A percentile compares a stretch with the other conserved stretches of the same genome.
These are phyloP conservation scores for Recurvirostra avosetta DNA, from an alignment of 2,113 vertebrate genomes.

Conservation along the genomic window DNA sequence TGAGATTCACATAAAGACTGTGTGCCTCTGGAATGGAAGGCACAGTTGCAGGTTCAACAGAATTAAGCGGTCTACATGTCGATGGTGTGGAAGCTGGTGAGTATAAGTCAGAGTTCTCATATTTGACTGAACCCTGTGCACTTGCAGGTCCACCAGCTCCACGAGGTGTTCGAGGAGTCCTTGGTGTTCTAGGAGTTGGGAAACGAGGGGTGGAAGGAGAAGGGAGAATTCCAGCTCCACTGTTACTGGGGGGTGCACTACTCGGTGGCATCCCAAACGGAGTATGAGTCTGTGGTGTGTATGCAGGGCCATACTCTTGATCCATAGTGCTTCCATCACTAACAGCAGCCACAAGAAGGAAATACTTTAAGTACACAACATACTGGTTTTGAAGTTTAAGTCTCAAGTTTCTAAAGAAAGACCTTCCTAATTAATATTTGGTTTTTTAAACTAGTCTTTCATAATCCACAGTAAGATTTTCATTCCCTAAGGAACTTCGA, in stretches of 20 bases:
- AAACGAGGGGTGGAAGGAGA: slow-evolving; percentile 96
- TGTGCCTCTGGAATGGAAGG: slow-evolving; percentile 96
- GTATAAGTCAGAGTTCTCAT: slow-evolving; percentile 95
- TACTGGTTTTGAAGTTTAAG: background rate
- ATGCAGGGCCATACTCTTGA: slow-evolving; percentile 91
- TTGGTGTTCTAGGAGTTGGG: slow-evolving; percentile 91
- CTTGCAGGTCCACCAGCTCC: slow-evolving; percentile 89
- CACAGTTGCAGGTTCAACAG: slow-evolving; percentile 94
- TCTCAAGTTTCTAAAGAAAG: background rate
- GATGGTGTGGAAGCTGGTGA: slow-evolving; percentile 96
- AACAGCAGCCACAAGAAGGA: slow-evolving; percentile 31
- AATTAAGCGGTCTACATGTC: slow-evolving; percentile 93
- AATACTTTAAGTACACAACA: background rate
- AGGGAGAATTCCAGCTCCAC: slow-evolving; percentile 90
- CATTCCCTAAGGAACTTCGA: slow-evolving; percentile 8
- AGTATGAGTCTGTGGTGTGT: slow-evolving; percentile 94
- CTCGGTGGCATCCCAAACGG: slow-evolving; percentile 90
- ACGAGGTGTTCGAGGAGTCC: slow-evolving; percentile 91
- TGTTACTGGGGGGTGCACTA: slow-evolving; percentile 93
- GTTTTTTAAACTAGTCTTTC: slow-evolving; percentile 5
- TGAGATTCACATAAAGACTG: slow-evolving; percentile 98
- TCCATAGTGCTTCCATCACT: slow-evolving; percentile 92
- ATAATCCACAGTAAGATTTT: slow-evolving; percentile 11
- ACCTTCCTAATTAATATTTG: slow-evolving; percentile 18
- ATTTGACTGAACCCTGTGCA: slow-evolving; percentile 93